phyloP scores from a whole-genome alignment of 2,797 vertebrate species.

The Chelon auratus region DNA sequence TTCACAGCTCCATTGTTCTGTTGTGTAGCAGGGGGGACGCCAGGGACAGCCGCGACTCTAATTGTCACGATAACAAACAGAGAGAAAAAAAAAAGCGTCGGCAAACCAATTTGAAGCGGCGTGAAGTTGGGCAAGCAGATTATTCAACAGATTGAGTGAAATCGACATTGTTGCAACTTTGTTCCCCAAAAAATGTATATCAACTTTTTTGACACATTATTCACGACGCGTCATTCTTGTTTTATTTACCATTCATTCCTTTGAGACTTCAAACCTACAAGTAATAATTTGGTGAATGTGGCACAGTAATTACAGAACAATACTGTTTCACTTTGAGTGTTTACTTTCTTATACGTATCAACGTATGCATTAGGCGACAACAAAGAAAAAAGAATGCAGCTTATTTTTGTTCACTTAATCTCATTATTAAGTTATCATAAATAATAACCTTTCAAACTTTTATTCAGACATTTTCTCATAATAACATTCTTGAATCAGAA shows the following conservation, averaged over 20 bases:
- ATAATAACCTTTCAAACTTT: too few relatives aligned
- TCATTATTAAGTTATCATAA: too few relatives aligned
- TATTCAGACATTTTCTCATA: too few relatives aligned
- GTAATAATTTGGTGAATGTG: not conserved
- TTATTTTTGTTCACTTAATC: too few relatives aligned
- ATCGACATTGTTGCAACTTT: not conserved
- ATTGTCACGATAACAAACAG: slow-evolving; percentile 55
- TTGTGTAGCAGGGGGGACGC: slow-evolving; percentile 6
- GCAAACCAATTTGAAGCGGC: slow-evolving; percentile 34
- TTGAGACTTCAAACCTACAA: not conserved
- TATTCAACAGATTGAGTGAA: slow-evolving; percentile 26
- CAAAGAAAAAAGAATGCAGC: too few relatives aligned
- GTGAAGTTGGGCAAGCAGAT: slow-evolving; percentile 21
- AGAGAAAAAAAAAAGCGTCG: slow-evolving; percentile 4
- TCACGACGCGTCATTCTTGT: not conserved
- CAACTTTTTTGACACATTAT: slow-evolving; percentile 8
- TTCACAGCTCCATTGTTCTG: slow-evolving; percentile 18
- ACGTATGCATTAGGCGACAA: too few relatives aligned
- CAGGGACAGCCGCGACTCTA: slow-evolving; percentile 28
- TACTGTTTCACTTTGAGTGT: not conserved
- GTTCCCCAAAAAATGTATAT: not conserved
- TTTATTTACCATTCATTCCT: slow-evolving; percentile 7
- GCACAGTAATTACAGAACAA: not conserved
- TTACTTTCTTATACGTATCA: too few relatives aligned
- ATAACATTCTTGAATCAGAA: too few relatives aligned